A percentile compares a stretch with the other conserved stretches of the same genome.
phyloP scores from a whole-genome alignment of 2,888 invertebrate genomes.

The Cheilosia vulpina region DNA sequence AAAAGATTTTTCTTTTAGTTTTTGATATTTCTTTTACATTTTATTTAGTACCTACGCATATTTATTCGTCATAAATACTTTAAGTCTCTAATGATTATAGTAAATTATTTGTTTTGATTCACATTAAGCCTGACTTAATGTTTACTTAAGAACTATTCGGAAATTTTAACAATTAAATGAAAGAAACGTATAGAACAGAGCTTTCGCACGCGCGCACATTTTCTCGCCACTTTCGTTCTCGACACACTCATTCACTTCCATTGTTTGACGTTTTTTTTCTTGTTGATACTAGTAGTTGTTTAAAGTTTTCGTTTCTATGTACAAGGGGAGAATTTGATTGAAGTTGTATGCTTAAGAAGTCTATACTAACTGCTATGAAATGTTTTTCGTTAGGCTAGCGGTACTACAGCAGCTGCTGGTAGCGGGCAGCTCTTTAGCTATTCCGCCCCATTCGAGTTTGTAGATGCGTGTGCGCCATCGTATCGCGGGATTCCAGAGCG shows the following conservation, averaged over 20 bases:
- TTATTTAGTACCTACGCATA: background rate
- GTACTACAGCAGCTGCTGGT: conserved; percentile 81
- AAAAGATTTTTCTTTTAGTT: conserved; percentile 7
- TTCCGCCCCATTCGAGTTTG: conserved; percentile 97
- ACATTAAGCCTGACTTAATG: background rate
- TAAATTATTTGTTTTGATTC: conserved; percentile 2
- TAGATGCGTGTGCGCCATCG: conserved; percentile 97
- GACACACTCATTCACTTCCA: background rate
- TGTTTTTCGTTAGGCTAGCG: conserved; percentile 81
- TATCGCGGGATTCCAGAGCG: conserved; percentile 94
- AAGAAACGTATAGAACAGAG: background rate
- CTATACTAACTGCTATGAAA: conserved; percentile 63
- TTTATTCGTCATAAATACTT: conserved; percentile 49
- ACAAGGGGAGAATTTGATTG: background rate
- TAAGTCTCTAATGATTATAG: conserved; percentile 42
- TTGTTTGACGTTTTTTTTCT: background rate
- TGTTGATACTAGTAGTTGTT: background rate
- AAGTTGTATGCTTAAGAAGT: background rate
- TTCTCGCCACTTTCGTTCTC: background rate
- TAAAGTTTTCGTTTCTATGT: conserved; percentile 1
- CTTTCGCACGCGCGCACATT: background rate
- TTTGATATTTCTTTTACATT: background rate
- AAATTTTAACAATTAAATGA: conserved; percentile 2
- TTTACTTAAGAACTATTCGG: conserved; percentile 16
- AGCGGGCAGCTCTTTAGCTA: conserved; percentile 94